Percentiles rank a stretch among this genome's conserved stretches.
Evolutionary conservation across 2,113 vertebrate species (phyloP).

Genomic region (Tachuris rubrigastra): DNA sequence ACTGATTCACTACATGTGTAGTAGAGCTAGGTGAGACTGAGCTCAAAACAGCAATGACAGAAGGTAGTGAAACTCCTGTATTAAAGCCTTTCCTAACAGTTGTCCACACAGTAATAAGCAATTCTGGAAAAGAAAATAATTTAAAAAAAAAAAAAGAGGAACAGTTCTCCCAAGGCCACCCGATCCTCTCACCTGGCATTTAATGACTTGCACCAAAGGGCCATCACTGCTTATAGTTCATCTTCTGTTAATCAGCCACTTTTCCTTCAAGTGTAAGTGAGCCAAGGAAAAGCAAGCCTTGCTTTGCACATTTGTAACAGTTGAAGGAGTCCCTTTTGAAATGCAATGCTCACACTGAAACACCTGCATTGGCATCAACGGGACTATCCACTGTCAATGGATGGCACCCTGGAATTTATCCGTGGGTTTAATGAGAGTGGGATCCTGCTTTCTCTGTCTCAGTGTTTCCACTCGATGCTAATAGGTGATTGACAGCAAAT

Average conservation of each 20-base stretch:
- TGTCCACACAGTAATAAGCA: neutral
- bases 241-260: neutral
- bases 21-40: neutral
- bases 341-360: neutral
- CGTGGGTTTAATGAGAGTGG: neutral
- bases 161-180: neutral
- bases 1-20: rapidly evolving
- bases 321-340: neutral
- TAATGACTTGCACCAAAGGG: neutral
- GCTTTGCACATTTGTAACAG: neutral
- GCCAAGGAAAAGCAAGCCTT: neutral
- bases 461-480: neutral
- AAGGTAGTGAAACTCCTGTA: neutral
- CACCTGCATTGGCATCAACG: neutral
- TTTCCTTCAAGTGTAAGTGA: neutral
- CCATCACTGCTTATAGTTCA: neutral
- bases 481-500: neutral
- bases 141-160: neutral
- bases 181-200: neutral
- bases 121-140: neutral
- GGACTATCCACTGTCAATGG: neutral
- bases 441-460: neutral
- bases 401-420: neutral
- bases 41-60: neutral
- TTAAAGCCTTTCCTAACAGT: neutral